These are phyloP conservation scores for Autographa gamma DNA, from an alignment of 2,888 invertebrate genomes.

Conservation along the genomic window DNA sequence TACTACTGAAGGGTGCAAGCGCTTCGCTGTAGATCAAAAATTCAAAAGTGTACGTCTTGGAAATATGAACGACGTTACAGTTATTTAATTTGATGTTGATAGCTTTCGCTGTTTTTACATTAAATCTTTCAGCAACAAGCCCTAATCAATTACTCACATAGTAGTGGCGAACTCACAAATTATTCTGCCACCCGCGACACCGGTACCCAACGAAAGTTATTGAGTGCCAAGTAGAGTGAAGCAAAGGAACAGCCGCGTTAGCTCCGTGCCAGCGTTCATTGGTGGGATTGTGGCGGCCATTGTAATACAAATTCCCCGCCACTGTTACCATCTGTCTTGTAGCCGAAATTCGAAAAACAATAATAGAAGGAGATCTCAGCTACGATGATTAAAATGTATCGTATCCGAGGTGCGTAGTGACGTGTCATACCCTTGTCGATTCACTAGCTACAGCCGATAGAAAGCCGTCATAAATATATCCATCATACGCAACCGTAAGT, in stretches of 20 bases:
- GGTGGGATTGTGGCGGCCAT: slow-evolving; percentile 76
- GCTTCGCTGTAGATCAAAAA: background rate
- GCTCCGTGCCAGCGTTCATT: slow-evolving; percentile 81
- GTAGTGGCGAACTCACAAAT: slow-evolving; percentile 71
- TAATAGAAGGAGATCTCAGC: slow-evolving; percentile 65
- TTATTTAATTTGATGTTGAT: slow-evolving; percentile 23
- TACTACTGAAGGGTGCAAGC: slow-evolving; percentile 9
- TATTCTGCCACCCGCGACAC: slow-evolving; percentile 75
- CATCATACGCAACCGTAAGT: slow-evolving; percentile 31
- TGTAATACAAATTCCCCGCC: slow-evolving; percentile 82
- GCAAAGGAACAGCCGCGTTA: slow-evolving; percentile 80
- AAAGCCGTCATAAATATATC: slow-evolving; percentile 41
- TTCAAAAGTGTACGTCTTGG: background rate
- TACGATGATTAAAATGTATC: slow-evolving; percentile 64
- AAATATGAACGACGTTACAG: slow-evolving; percentile 2
- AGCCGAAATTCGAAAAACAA: slow-evolving; percentile 76
- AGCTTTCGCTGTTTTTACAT: slow-evolving; percentile 20
- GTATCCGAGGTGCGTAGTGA: slow-evolving; percentile 53
- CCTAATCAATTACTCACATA: slow-evolving; percentile 60
- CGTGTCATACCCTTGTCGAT: slow-evolving; percentile 43
- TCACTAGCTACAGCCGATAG: slow-evolving; percentile 22
- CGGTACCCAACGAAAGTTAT: slow-evolving; percentile 75
- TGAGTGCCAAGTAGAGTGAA: slow-evolving; percentile 86
- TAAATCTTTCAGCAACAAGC: slow-evolving; percentile 39
- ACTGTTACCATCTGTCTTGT: slow-evolving; percentile 81